These are phyloP conservation scores for Lobophora halterata DNA, from an alignment of 2,888 invertebrate genomes.

Conservation along the genomic window DNA sequence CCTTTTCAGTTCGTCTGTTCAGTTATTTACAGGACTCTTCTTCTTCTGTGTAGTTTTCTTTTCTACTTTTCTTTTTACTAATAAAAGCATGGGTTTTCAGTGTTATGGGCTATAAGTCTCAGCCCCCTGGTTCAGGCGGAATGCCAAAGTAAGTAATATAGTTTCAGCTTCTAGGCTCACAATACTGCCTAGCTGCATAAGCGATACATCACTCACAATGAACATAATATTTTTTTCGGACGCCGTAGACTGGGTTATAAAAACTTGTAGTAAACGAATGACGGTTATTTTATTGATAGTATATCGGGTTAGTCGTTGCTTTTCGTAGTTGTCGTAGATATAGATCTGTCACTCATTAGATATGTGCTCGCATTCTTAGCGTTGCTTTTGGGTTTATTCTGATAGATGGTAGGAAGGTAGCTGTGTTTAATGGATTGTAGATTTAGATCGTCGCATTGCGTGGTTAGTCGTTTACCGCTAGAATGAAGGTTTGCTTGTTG, in stretches of 20 bases:
- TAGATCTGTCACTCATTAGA: conserved; percentile 9
- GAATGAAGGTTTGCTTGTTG: no score
- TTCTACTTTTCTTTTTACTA: conserved; percentile 67
- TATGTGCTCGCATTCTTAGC: conserved; percentile 12
- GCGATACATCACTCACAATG: conserved; percentile 24
- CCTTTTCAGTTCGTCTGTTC: conserved; percentile 40
- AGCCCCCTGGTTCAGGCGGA: conserved; percentile 77
- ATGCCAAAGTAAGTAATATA: conserved; percentile 77
- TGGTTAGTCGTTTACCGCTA: no score
- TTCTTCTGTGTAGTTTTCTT: conserved; percentile 38
- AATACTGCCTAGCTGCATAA: no score
- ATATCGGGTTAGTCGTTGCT: conserved; percentile 7
- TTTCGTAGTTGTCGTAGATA: conserved; percentile 7
- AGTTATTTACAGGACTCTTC: conserved; percentile 71
- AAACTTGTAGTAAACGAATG: conserved; percentile 21
- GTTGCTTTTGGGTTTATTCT: no score
- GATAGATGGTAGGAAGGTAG: no score
- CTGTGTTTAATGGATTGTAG: no score
- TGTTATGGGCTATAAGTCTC: conserved; percentile 77
- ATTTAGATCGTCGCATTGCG: no score
- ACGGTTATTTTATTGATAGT: conserved; percentile 12
- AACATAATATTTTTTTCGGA: conserved; percentile 32
- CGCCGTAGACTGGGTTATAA: conserved; percentile 55
- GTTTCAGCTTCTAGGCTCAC: conserved; percentile 51
- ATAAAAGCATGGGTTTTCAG: conserved; percentile 79